A percentile compares a stretch with the other conserved stretches of the same genome.
These are phyloP conservation scores for Pangasius larnaudii DNA, from an alignment of 2,797 vertebrate genomes.

Conservation along the genomic window DNA sequence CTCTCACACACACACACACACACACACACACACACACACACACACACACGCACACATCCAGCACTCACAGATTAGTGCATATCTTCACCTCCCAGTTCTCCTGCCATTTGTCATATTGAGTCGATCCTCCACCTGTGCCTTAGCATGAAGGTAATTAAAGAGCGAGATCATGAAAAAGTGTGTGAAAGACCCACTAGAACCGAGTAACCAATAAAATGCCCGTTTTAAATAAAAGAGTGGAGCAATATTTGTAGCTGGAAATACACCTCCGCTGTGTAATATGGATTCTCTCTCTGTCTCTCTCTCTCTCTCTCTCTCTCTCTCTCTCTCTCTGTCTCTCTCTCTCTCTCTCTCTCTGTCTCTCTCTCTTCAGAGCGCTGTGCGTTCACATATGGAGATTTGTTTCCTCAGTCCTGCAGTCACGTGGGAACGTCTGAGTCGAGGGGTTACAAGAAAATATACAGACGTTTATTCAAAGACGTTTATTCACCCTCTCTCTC, in stretches of 20 bases:
- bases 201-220: neutral
- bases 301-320: neutral
- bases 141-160: constrained; percentile 67
- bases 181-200: neutral
- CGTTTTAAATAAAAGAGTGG: neutral
- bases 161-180: constrained; percentile 41
- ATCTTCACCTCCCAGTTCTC: constrained; percentile 54
- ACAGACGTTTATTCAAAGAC: neutral
- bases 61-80: neutral
- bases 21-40: constrained; percentile 14
- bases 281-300: neutral
- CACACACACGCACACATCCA: constrained; percentile 12
- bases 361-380: neutral
- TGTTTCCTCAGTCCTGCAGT: too few species aligned
- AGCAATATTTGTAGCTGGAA: neutral
- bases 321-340: neutral
- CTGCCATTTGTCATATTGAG: neutral
- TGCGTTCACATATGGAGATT: too few species aligned
- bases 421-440: neutral
- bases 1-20: too few species aligned
- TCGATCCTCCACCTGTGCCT: constrained; percentile 35
- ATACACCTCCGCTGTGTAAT: neutral
- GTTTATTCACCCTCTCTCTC: neutral
- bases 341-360: neutral
- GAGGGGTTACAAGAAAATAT: neutral